These are phyloP conservation scores for Halichondria panicea DNA, from an alignment of 37 sponge, comb jelly and placozoan species.

Conservation along the genomic window DNA sequence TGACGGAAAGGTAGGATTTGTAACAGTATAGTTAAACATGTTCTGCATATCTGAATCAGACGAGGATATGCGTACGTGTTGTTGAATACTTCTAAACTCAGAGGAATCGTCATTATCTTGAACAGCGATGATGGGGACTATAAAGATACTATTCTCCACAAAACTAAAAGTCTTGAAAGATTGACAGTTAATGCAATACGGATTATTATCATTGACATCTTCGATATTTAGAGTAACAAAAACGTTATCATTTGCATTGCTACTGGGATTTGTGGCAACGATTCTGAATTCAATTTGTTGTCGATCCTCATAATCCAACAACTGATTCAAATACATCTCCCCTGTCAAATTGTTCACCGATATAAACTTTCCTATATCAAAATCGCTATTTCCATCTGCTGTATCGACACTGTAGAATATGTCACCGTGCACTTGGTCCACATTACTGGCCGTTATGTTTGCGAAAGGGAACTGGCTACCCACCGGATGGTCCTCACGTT, in stretches of 20 bases:
- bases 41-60: no score
- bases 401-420: constrained; percentile 7
- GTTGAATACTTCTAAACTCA: not conserved
- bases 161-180: constrained; percentile 7
- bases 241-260: not conserved
- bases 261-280: constrained; percentile 6
- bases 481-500: constrained; percentile 38
- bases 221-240: not conserved
- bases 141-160: not conserved
- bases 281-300: constrained; percentile 9
- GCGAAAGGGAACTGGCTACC: constrained; percentile 15
- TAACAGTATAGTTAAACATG: not conserved
- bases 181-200: not conserved
- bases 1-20: not conserved
- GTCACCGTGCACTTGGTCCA: not conserved
- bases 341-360: constrained; percentile 37
- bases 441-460: not conserved
- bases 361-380: not conserved
- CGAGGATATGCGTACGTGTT: no score
- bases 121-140: not conserved
- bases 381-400: not conserved
- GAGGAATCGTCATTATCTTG: not conserved
- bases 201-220: constrained; percentile 36
- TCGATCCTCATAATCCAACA: constrained; percentile 18
- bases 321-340: constrained; percentile 29